phyloP scores from a whole-genome alignment of 2,797 vertebrate genomes.

The Perodicticus potto region DNA sequence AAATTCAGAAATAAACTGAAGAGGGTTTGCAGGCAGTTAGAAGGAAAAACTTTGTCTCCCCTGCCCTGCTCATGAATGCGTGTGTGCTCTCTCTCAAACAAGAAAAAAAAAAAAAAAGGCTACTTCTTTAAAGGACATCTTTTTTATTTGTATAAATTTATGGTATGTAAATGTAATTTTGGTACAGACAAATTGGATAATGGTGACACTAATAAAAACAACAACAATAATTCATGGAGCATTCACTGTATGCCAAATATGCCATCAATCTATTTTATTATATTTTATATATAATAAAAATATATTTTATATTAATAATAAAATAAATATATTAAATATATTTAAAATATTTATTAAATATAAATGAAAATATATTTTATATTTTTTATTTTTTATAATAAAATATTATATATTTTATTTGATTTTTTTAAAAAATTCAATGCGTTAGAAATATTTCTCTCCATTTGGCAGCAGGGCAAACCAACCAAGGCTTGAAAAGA shows the following conservation, averaged over 20 bases:
- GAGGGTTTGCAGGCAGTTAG: not conserved
- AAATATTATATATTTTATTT: too few relatives aligned
- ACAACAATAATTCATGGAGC: not conserved
- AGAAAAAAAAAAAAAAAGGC: not conserved
- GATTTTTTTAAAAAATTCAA: not conserved
- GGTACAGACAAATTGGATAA: not conserved
- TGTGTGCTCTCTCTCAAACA: not conserved
- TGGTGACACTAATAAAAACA: not conserved
- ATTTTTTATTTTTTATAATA: too few relatives aligned
- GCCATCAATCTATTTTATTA: too few relatives aligned
- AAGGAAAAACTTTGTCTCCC: not conserved
- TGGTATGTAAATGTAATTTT: not conserved
- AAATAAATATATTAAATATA: too few relatives aligned
- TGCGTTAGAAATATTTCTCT: not conserved
- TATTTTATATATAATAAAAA: too few relatives aligned
- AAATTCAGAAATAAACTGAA: fast-evolving
- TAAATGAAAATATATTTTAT: too few relatives aligned
- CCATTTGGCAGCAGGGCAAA: not conserved
- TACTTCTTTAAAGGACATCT: not conserved
- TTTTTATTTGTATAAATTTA: not conserved
- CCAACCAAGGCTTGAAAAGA: not conserved
- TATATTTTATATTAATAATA: too few relatives aligned
- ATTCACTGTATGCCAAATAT: not conserved
- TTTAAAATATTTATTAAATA: too few relatives aligned
- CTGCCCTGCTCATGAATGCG: too few relatives aligned